A percentile compares a stretch with the other conserved stretches of the same genome.
phyloP scores from a whole-genome alignment of 2,113 vertebrate genomes.

The Chamaetylas fuelleborni region DNA sequence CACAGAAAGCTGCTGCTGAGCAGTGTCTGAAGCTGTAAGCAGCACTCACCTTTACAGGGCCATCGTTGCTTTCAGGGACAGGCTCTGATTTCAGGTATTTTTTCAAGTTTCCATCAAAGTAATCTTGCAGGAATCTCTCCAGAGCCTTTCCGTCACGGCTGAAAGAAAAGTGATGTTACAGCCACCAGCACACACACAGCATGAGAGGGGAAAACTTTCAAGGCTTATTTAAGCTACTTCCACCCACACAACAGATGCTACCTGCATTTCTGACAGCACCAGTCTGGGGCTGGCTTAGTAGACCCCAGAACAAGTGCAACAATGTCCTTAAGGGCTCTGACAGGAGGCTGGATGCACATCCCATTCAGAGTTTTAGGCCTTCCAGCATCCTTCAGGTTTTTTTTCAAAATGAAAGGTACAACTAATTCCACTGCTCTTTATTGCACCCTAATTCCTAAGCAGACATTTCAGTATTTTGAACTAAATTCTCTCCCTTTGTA shows the following conservation, averaged over 20 bases:
- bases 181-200: background rate
- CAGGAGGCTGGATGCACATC: background rate
- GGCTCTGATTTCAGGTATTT: slow-evolving; percentile 94
- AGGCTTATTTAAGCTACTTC: slow-evolving; percentile 16
- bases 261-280: background rate
- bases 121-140: slow-evolving; percentile 90
- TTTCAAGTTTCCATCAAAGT: slow-evolving; percentile 91
- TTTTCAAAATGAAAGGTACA: background rate
- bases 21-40: background rate
- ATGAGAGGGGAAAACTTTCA: background rate
- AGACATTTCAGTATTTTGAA: background rate
- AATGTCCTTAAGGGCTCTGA: background rate
- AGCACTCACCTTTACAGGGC: slow-evolving; percentile 89
- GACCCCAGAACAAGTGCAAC: background rate
- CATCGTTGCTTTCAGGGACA: slow-evolving; percentile 90
- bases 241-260: slow-evolving; percentile 35
- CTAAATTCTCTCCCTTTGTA: background rate
- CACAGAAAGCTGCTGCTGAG: background rate
- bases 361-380: background rate
- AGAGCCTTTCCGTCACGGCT: slow-evolving; percentile 94
- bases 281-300: background rate
- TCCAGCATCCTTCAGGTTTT: background rate
- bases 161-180: background rate
- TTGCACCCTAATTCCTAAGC: background rate
- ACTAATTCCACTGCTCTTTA: background rate